Evolutionary conservation across 1,140 invertebrate genomes (phyloP).

Genomic region (Mizuhopecten yessoensis): DNA sequence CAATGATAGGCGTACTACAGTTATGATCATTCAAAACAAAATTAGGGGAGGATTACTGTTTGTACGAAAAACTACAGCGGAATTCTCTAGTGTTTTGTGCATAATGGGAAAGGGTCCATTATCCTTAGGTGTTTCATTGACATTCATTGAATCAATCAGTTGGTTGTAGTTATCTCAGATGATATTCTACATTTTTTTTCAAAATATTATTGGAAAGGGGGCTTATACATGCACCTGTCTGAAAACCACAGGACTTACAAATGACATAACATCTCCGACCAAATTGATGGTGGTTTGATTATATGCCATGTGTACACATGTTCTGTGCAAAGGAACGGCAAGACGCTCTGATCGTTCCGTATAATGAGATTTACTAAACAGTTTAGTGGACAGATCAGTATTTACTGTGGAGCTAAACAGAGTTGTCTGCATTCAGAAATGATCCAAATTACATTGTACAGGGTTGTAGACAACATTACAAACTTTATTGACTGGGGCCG

Average conservation of each 20-base stretch:
- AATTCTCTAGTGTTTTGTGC: no score
- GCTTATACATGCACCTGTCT: neutral
- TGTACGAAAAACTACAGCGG: no score
- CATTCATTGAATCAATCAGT: neutral
- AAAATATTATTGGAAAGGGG: neutral
- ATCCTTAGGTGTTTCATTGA: no score
- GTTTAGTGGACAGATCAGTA: conserved; percentile 26
- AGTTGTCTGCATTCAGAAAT: conserved; percentile 19
- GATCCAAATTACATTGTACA: conserved; percentile 38
- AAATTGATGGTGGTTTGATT: neutral
- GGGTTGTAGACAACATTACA: neutral
- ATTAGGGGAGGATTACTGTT: no score
- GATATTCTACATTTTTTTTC: neutral
- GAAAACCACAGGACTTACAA: neutral
- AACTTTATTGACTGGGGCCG: conserved; percentile 4
- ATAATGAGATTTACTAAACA: neutral
- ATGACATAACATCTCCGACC: neutral
- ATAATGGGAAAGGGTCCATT: no score
- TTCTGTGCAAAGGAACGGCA: neutral
- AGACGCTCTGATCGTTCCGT: neutral
- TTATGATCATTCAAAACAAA: no score
- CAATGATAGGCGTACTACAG: no score
- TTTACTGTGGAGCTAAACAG: conserved; percentile 1
- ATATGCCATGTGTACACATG: neutral
- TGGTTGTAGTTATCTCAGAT: no score